Conservation (phyloP, 2,113 vertebrate species). For the Pituophis catenifer region DNA sequence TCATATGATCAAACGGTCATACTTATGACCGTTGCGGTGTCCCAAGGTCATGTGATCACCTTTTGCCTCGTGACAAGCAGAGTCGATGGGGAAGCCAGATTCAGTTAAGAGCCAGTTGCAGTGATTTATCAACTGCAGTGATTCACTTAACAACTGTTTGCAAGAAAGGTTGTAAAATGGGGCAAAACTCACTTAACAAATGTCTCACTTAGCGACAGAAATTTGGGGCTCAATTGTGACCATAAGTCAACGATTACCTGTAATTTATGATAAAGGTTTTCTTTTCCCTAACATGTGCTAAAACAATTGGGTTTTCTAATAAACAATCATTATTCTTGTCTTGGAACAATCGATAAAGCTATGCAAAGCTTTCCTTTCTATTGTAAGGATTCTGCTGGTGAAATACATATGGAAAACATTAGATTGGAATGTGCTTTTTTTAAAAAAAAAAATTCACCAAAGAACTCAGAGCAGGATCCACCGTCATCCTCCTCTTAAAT, state of each 20-base stretch:
- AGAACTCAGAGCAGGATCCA: neutral
- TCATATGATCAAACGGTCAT: neutral
- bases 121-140: neutral
- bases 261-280: slow-evolving; percentile 1
- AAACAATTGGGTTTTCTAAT: neutral
- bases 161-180: neutral
- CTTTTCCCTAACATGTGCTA: neutral
- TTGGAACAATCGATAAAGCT: neutral
- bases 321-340: neutral
- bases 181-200: neutral
- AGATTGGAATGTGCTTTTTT: neutral
- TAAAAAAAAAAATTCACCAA: neutral
- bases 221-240: neutral
- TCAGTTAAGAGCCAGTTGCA: no score
- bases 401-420: neutral
- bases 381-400: neutral
- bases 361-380: neutral
- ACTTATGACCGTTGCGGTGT: neutral
- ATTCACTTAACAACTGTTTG: neutral
- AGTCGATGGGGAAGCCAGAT: neutral
- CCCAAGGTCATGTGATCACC: neutral
- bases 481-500: neutral
- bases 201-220: neutral
- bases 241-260: neutral
- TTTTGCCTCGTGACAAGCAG: neutral